phyloP scores from a whole-genome alignment of 2,888 invertebrate species.

The Stenodema calcarata region DNA sequence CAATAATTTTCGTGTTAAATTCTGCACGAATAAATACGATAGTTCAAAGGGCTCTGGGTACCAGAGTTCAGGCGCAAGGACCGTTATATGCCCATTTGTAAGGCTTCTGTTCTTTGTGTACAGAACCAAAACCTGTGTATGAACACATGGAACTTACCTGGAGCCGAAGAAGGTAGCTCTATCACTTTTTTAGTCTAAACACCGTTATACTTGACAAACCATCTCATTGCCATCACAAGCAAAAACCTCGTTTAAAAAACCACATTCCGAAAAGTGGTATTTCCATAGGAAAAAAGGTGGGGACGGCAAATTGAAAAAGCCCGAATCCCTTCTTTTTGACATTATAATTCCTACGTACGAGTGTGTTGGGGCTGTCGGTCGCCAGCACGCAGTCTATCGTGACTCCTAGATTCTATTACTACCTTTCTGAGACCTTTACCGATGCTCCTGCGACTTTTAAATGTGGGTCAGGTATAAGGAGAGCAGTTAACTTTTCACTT shows the following conservation, averaged over 20 bases:
- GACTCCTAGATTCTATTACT: neutral
- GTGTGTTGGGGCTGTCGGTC: neutral
- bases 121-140: neutral
- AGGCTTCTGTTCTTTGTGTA: no score
- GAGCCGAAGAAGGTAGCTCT: neutral
- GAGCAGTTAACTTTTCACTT: conserved; percentile 1
- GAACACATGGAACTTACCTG: neutral
- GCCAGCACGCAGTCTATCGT: neutral
- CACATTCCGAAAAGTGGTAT: neutral
- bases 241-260: neutral
- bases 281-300: neutral
- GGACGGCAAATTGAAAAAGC: neutral
- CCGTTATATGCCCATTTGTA: no score
- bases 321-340: neutral
- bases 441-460: neutral
- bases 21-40: no score
- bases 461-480: conserved; percentile 1
- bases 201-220: neutral
- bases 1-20: no score
- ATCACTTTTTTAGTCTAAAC: neutral
- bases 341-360: neutral
- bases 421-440: neutral
- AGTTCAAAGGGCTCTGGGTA: no score
- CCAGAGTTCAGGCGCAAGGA: no score
- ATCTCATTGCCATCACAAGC: neutral